Base-by-base conservation (phyloP, 2,113 vertebrate genomes). In the Seriola quinqueradiata region DNA sequence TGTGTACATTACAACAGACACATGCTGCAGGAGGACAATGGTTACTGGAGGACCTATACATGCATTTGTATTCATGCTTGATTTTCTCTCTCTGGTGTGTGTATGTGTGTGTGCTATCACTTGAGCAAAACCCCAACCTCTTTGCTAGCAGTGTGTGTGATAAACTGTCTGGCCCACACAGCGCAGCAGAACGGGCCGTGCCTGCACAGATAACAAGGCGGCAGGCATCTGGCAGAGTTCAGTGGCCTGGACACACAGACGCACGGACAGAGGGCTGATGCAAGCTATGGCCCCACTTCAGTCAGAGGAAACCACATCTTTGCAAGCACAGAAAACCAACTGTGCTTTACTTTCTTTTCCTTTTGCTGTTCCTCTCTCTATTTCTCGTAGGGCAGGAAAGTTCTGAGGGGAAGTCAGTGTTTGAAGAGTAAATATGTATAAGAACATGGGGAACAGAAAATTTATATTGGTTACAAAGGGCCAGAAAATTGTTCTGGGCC, bases 241-340 rank as follows among this genome's bases (percentile, higher is more conserved):
- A 60, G 87, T 52, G 68, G 75, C 77, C 68, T 74, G 78, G 73
- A 87, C 81, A 63, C 74, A 81, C 75, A 74, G 57, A 80, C 65
- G 55, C 73, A 63, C 12, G 42, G 75, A 82, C 78, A 70, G 38
- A 69, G 4, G 70, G 70, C 75, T 83, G 83, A 87, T 89, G 79
- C 85, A 88, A 89, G 82, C 48, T 2, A 46, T 83, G 83, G 77
- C 64, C 81, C 61, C 66, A 63, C 86, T 81, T 84, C 82, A 87
- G 61, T 77, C 60, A 57, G 70, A 87, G 78, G 65, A 90, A 88
- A 87, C 82, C 89, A 71, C 86, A 78, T 83, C 76, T 85, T 64
- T 84, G 81, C 75, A 84, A 83, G 72, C 52, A 75, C 59, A 55
- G 59, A 78, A 86, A 72, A 58, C 46, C 77, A 65, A 83, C 58